phyloP scores from a whole-genome alignment of 2,113 vertebrate genomes.

The Centropus unirufus region DNA sequence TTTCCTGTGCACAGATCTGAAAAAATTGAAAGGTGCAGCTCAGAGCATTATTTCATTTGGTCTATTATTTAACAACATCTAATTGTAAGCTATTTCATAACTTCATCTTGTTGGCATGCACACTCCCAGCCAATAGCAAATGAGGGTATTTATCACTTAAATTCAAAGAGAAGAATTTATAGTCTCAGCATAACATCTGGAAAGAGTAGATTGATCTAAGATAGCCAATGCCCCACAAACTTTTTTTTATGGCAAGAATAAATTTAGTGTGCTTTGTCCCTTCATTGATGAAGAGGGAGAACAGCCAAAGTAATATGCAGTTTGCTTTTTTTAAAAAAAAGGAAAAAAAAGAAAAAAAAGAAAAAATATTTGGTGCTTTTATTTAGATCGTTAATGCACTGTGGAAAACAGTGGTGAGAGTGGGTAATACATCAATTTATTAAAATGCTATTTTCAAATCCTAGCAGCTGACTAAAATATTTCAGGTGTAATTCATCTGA shows the following conservation, averaged over 20 bases:
- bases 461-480: conserved; percentile 56
- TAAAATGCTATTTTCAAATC: conserved; percentile 48
- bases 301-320: not conserved
- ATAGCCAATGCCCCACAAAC: not conserved
- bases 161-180: not conserved
- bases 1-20: not conserved
- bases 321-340: not conserved
- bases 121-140: not conserved
- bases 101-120: not conserved
- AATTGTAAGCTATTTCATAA: not conserved
- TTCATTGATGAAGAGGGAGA: not conserved
- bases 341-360: not conserved
- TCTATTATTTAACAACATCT: not conserved
- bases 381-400: conserved; percentile 19
- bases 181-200: not conserved
- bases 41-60: not conserved
- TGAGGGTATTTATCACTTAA: not conserved
- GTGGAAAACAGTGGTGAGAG: not conserved
- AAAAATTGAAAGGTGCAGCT: not conserved
- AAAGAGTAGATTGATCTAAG: not conserved
- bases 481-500: conserved; percentile 58
- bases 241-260: not conserved
- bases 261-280: not conserved
- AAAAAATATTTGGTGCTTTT: not conserved
- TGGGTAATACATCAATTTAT: conserved; percentile 47